phyloP scores from a whole-genome alignment of 2,113 vertebrate species.

The Pseudorectes ferrugineus region DNA sequence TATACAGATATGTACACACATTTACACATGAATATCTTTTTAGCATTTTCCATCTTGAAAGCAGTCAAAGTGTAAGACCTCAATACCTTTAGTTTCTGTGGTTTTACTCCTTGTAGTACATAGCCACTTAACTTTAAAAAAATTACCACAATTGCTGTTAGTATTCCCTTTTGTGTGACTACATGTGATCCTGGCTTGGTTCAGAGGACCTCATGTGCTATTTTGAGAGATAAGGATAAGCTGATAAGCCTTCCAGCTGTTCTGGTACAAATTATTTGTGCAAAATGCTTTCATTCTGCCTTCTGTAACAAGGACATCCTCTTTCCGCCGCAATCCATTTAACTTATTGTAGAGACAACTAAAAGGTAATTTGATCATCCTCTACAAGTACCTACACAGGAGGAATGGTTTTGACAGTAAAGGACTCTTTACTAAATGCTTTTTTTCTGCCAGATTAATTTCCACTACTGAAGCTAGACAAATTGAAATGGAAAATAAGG shows the following conservation, averaged over 20 bases:
- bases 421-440: not conserved
- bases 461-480: not conserved
- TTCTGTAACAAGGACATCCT: not conserved
- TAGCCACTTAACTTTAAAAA: not conserved
- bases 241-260: not conserved
- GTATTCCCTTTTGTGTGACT: not conserved
- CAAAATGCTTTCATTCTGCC: not conserved
- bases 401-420: not conserved
- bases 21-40: not conserved
- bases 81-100: not conserved
- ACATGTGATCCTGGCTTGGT: not conserved
- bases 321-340: not conserved
- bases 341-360: not conserved
- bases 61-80: not conserved
- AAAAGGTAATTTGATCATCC: not conserved
- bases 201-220: not conserved
- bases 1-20: no score
- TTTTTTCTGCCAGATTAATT: not conserved
- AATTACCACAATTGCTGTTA: not conserved
- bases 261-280: conserved; percentile 8
- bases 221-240: not conserved
- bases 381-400: not conserved
- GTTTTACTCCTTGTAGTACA: not conserved
- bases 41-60: not conserved
- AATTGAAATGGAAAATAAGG: not conserved